These are phyloP conservation scores for Criorhina ranunculi DNA, from an alignment of 2,888 invertebrate species.

Conservation along the genomic window DNA sequence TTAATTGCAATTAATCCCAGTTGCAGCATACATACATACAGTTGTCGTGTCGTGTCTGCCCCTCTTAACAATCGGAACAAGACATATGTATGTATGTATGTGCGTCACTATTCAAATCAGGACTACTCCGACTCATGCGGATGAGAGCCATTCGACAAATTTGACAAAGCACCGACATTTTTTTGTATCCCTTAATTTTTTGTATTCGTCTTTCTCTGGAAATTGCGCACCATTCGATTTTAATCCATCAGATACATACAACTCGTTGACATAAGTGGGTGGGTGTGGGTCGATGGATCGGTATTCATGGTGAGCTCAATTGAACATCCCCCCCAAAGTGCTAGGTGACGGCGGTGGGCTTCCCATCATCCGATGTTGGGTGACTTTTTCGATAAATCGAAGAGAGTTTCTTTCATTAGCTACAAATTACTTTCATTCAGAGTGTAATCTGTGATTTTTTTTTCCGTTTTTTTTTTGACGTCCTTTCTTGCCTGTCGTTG, in stretches of 20 bases:
- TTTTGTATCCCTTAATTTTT: constrained; percentile 17
- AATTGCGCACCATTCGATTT: constrained; percentile 63
- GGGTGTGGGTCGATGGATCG: constrained; percentile 11
- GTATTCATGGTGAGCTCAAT: constrained; percentile 31
- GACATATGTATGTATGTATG: constrained; percentile 2
- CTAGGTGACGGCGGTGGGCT: neutral
- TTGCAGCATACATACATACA: constrained; percentile 25
- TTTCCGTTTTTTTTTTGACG: constrained; percentile 11
- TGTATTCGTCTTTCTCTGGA: constrained; percentile 34
- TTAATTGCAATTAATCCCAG: constrained; percentile 73
- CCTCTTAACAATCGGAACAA: constrained; percentile 3
- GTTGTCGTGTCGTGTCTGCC: constrained; percentile 21
- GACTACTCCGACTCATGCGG: constrained; percentile 17
- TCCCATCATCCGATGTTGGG: constrained; percentile 26
- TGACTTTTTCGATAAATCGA: constrained; percentile 69
- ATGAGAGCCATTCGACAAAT: constrained; percentile 50
- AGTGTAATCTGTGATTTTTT: constrained; percentile 69
- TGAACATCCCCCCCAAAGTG: constrained; percentile 40
- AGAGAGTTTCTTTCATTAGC: constrained; percentile 71
- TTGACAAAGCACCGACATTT: constrained; percentile 54
- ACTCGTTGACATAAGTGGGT: constrained; percentile 48
- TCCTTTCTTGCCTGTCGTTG: constrained; percentile 20
- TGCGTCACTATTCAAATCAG: constrained; percentile 63
- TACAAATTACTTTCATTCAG: constrained; percentile 70
- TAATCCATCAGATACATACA: constrained; percentile 64